Evolutionary conservation across 2,888 invertebrate species (phyloP).

Genomic region (Drosophila basisetae): DNA sequence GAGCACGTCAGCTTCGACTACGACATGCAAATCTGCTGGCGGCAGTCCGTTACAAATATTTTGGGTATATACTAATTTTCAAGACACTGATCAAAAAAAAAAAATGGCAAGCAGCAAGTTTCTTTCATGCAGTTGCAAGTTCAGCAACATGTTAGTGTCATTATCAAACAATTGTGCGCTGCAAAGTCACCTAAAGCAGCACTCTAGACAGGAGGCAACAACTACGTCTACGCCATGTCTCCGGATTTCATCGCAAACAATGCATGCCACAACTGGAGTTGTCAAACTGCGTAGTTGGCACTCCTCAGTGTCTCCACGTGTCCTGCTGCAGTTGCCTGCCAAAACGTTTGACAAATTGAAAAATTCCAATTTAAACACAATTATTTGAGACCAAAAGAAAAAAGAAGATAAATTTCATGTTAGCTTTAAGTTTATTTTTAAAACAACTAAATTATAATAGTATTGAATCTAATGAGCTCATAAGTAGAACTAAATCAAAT

Average conservation of each 20-base stretch:
- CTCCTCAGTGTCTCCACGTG: conserved; percentile 36
- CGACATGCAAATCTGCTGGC: conserved; percentile 53
- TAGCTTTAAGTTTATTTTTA: neutral
- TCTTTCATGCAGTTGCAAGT: conserved; percentile 67
- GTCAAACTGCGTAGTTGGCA: neutral
- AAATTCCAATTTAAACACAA: conserved; percentile 72
- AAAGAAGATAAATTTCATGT: neutral
- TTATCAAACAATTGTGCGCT: conserved; percentile 74
- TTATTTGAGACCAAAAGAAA: conserved; percentile 32
- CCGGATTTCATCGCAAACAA: conserved; percentile 62
- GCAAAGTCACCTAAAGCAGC: conserved; percentile 44
- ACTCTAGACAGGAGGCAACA: conserved; percentile 7
- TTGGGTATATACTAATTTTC: conserved; percentile 38
- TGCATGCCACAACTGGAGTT: conserved; percentile 55
- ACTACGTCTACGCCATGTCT: conserved; percentile 9
- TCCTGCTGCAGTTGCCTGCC: conserved; percentile 39
- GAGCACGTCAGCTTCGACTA: conserved; percentile 18
- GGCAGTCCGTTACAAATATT: conserved; percentile 67
- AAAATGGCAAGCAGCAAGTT: conserved; percentile 10
- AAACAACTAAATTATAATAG: neutral
- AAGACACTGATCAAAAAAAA: neutral
- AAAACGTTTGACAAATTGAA: conserved; percentile 68
- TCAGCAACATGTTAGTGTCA: conserved; percentile 78
- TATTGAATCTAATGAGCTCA: neutral
- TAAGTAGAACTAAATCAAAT: neutral